Percentiles rank a stretch among this genome's conserved stretches.
These are phyloP conservation scores for Orussus abietinus DNA, from an alignment of 1,140 invertebrate species.

Conservation along the genomic window DNA sequence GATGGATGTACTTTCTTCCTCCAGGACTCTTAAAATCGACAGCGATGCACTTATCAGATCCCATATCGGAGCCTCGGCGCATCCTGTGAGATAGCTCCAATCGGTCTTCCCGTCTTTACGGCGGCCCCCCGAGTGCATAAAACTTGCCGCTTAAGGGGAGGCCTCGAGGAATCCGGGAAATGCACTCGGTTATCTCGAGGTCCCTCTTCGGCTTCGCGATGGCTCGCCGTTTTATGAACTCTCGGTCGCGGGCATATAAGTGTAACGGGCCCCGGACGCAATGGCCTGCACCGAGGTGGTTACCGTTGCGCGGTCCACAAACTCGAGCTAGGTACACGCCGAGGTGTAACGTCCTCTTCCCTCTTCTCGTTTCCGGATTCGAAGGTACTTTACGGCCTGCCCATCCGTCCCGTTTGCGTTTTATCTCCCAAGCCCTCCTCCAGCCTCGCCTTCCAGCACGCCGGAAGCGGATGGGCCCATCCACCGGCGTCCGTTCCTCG, in stretches of 20 bases:
- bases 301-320: conserved; percentile 52
- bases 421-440: conserved; percentile 8
- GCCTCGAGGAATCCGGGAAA: neutral
- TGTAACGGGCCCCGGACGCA: conserved; percentile 47
- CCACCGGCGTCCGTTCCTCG: no score
- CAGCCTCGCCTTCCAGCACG: conserved; percentile 16
- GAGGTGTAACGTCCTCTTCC: neutral
- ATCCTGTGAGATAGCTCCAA: no score
- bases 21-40: no score
- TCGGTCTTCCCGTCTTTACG: no score
- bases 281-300: conserved; percentile 33
- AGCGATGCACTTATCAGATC: no score
- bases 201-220: no score
- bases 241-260: conserved; percentile 33
- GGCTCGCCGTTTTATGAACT: conserved; percentile 27
- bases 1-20: no score
- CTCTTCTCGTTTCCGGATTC: neutral
- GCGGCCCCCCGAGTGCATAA: no score
- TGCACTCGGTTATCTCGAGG: neutral
- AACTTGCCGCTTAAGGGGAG: no score
- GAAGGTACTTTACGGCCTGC: neutral
- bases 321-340: conserved; percentile 33
- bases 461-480: conserved; percentile 15
- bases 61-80: no score
- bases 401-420: neutral